A percentile compares a stretch with the other conserved stretches of the same genome.
These are phyloP conservation scores for Stomorhina lunata DNA, from an alignment of 2,888 invertebrate genomes.

Conservation along the genomic window DNA sequence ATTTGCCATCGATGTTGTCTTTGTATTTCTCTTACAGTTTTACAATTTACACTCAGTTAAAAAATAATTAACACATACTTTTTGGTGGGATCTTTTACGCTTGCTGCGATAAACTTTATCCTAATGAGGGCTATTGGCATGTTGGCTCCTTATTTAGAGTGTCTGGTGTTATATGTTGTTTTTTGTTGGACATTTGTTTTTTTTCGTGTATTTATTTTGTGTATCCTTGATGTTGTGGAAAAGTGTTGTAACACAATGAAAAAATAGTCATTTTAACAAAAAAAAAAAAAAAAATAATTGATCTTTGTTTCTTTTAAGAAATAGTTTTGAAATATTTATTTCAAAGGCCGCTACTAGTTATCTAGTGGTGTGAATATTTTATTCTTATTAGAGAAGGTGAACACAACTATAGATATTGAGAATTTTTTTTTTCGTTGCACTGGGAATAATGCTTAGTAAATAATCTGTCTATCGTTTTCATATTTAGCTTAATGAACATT, in stretches of 20 bases:
- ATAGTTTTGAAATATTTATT: slow-evolving; percentile 3
- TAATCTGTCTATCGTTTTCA: background rate
- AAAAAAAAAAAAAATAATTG: slow-evolving; percentile 2
- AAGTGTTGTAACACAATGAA: slow-evolving; percentile 69
- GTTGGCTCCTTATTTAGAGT: slow-evolving; percentile 57
- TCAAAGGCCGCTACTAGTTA: background rate
- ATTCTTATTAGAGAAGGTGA: background rate
- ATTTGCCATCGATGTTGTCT: slow-evolving; percentile 77
- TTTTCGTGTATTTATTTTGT: slow-evolving; percentile 61
- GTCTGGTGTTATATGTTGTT: slow-evolving; percentile 50
- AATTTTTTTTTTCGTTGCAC: background rate
- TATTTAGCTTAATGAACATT: background rate
- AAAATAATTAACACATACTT: background rate
- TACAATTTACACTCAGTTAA: slow-evolving; percentile 16
- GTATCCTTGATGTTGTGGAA: slow-evolving; percentile 79
- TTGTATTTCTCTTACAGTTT: slow-evolving; percentile 67
- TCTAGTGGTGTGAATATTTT: background rate
- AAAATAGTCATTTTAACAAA: background rate
- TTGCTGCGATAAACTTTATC: slow-evolving; percentile 47
- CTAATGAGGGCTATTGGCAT: slow-evolving; percentile 62
- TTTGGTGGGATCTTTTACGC: slow-evolving; percentile 46
- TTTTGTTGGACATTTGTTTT: slow-evolving; percentile 31
- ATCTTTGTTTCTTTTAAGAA: slow-evolving; percentile 55
- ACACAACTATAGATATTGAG: slow-evolving; percentile 15
- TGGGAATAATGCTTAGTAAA: background rate